Evolutionary conservation across 2,888 invertebrate genomes (phyloP).

Genomic region (Drosophila aldrichi): DNA sequence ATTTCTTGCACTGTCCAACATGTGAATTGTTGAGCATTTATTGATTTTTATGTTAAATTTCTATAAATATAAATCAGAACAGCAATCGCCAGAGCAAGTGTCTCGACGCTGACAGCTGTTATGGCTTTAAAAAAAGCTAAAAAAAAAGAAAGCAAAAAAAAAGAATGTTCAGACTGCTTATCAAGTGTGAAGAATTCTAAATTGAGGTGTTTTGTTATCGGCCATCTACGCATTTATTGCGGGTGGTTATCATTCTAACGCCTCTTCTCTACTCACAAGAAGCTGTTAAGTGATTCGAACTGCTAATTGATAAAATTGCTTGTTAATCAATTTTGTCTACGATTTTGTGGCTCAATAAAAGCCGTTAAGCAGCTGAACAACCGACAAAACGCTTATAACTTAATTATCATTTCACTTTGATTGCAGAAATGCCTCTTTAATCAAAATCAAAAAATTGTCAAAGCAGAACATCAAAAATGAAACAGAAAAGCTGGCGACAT

Average conservation of each 20-base stretch:
- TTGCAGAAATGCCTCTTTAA: conserved; percentile 35
- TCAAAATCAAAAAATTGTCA: background rate
- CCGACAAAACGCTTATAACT: background rate
- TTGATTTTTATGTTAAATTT: conserved; percentile 25
- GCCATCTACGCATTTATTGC: conserved; percentile 16
- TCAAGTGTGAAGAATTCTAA: background rate
- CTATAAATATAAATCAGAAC: background rate
- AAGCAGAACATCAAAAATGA: conserved; percentile 57
- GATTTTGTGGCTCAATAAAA: conserved; percentile 18
- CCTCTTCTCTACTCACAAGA: background rate
- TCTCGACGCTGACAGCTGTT: conserved; percentile 19
- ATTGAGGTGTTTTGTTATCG: conserved; percentile 42
- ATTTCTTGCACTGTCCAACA: background rate
- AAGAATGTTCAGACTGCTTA: background rate
- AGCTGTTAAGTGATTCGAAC: conserved; percentile 19
- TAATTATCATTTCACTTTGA: background rate
- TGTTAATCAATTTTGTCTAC: conserved; percentile 53
- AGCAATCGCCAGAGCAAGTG: background rate
- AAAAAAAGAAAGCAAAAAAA: background rate
- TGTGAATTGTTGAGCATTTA: conserved; percentile 40
- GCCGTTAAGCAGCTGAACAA: background rate
- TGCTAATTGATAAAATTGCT: conserved; percentile 50
- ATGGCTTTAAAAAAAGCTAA: conserved; percentile 11
- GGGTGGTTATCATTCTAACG: conserved; percentile 29
- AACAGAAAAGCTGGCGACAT: conserved; percentile 69